These are phyloP conservation scores for Eueremaeus valkanovi DNA, from an alignment of 2,888 invertebrate species.

Conservation along the genomic window DNA sequence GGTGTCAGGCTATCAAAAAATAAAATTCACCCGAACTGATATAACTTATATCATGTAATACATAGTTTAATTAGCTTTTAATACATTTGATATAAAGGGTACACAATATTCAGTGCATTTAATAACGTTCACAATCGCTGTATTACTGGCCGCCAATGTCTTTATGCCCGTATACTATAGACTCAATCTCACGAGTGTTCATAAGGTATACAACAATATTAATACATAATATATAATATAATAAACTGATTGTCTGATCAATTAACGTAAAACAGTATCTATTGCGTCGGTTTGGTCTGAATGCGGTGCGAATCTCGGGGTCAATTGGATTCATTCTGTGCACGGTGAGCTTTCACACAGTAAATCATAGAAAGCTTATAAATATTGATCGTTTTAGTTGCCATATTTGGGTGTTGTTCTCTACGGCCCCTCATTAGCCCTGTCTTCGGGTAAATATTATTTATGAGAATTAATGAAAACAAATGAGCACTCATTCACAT, in stretches of 20 bases:
- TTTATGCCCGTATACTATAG: constrained; percentile 36
- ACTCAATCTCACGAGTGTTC: constrained; percentile 20
- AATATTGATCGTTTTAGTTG: neutral
- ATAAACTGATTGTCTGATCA: neutral
- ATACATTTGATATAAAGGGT: constrained; percentile 10
- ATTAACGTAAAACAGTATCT: too few species aligned
- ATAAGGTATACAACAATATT: neutral
- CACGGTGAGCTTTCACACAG: neutral
- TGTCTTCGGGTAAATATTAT: neutral
- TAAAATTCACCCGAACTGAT: too few species aligned
- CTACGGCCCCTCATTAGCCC: constrained; percentile 23
- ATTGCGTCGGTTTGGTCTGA: constrained; percentile 20
- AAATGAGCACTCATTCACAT: neutral
- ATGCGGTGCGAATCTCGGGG: constrained; percentile 22
- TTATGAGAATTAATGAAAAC: neutral
- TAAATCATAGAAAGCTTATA: neutral
- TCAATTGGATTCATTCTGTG: constrained; percentile 23
- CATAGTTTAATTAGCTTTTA: neutral
- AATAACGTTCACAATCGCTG: constrained; percentile 47
- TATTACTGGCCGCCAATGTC: constrained; percentile 34
- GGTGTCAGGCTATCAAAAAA: too few species aligned
- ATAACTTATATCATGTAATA: too few species aligned
- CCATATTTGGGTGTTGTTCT: constrained; percentile 34
- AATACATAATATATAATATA: neutral
- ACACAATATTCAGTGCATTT: constrained; percentile 11